phyloP scores from a whole-genome alignment of 2,797 vertebrate genomes.

The Lepus oiostolus region DNA sequence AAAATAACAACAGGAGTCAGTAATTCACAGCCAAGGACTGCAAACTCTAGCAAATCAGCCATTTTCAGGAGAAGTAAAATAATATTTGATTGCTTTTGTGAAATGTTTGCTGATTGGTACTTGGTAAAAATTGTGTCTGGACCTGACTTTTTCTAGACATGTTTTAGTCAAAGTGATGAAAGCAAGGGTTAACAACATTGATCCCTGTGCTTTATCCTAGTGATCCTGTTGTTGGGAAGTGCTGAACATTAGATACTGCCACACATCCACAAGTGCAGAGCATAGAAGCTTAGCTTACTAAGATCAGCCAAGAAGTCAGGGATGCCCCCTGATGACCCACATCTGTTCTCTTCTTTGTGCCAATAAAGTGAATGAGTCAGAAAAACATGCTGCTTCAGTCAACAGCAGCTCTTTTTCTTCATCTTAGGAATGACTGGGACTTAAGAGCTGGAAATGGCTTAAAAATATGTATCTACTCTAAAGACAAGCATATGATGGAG shows the following conservation, averaged over 20 bases:
- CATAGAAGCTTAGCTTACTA: constrained; percentile 50
- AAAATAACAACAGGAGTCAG: constrained; percentile 72
- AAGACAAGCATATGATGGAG: constrained; percentile 53
- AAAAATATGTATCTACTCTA: constrained; percentile 57
- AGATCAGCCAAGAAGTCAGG: constrained; percentile 58
- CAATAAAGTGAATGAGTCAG: constrained; percentile 81
- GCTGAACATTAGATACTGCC: constrained; percentile 50
- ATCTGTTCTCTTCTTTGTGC: constrained; percentile 77
- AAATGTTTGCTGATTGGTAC: not conserved
- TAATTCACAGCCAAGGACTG: constrained; percentile 42
- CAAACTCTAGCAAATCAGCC: constrained; percentile 11
- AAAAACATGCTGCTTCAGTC: constrained; percentile 72
- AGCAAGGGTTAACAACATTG: not conserved
- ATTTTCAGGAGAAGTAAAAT: constrained; percentile 1
- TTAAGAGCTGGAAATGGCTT: constrained; percentile 48
- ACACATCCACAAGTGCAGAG: constrained; percentile 55
- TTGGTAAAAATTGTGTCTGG: not conserved
- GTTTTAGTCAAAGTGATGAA: constrained; percentile 10
- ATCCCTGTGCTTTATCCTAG: not conserved
- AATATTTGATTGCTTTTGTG: not conserved
- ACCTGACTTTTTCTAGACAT: not conserved
- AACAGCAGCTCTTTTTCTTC: constrained; percentile 73
- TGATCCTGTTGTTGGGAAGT: constrained; percentile 61
- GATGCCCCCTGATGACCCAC: constrained; percentile 76
- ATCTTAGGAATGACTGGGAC: constrained; percentile 53